These are phyloP conservation scores for Drosophila neonasuta DNA, from an alignment of 2,888 invertebrate genomes.

Conservation along the genomic window DNA sequence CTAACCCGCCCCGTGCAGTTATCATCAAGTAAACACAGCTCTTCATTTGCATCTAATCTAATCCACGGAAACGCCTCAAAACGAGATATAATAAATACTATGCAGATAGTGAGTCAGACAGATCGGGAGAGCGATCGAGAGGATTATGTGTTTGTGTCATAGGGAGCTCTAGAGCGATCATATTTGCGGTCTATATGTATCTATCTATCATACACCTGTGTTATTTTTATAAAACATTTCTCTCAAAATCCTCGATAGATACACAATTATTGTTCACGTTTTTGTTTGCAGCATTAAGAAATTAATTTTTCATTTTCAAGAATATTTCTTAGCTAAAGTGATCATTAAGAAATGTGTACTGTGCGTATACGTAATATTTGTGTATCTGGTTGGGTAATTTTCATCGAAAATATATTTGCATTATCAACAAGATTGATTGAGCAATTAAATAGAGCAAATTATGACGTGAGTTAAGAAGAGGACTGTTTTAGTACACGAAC, in stretches of 20 bases:
- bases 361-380: constrained; percentile 34
- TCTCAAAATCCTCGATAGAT: constrained; percentile 50
- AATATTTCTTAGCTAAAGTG: constrained; percentile 19
- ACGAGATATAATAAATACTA: background rate
- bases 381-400: constrained; percentile 62
- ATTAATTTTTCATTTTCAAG: constrained; percentile 36
- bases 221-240: constrained; percentile 66
- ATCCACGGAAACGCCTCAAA: constrained; percentile 21
- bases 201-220: constrained; percentile 62
- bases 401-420: constrained; percentile 25
- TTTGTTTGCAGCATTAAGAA: constrained; percentile 34
- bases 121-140: constrained; percentile 4
- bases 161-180: constrained; percentile 25
- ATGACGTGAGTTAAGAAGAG: no score
- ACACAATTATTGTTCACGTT: constrained; percentile 63
- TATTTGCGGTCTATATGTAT: constrained; percentile 41
- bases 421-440: background rate
- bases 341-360: constrained; percentile 5
- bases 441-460: background rate
- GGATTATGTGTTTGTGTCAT: constrained; percentile 43
- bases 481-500: constrained; percentile 1
- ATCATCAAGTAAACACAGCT: constrained; percentile 26
- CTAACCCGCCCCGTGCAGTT: constrained; percentile 17
- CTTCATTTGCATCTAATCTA: constrained; percentile 20
- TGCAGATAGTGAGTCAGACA: constrained; percentile 37